Percentiles rank a stretch among this genome's conserved stretches.
phyloP scores from a whole-genome alignment of 2,888 invertebrate genomes.

The Aplocera efformata region DNA sequence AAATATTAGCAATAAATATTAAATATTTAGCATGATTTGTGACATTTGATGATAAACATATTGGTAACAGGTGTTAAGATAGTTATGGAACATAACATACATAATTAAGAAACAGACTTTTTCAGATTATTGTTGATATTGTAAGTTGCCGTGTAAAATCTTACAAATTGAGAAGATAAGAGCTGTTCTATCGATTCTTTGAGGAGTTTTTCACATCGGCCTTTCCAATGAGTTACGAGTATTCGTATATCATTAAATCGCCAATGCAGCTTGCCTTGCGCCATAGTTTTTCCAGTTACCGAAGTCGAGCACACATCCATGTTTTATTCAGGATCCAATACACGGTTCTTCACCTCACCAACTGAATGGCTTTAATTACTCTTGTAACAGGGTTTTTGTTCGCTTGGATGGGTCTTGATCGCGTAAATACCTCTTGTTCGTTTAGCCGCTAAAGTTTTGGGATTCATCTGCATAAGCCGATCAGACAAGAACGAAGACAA shows the following conservation, averaged over 20 bases:
- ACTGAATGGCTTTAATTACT: constrained; percentile 57
- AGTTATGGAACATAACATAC: too few relatives aligned
- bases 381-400: constrained; percentile 41
- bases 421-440: constrained; percentile 8
- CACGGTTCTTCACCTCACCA: constrained; percentile 46
- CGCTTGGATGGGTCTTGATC: constrained; percentile 16
- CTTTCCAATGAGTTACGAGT: too few relatives aligned
- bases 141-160: too few relatives aligned
- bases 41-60: too few relatives aligned
- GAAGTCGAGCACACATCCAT: constrained; percentile 48
- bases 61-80: too few relatives aligned
- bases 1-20: too few relatives aligned
- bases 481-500: constrained; percentile 6
- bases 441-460: constrained; percentile 19
- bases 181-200: too few relatives aligned
- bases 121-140: too few relatives aligned
- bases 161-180: too few relatives aligned
- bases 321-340: constrained; percentile 58
- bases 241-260: constrained; percentile 8
- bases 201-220: too few relatives aligned
- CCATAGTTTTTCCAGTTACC: constrained; percentile 32
- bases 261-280: constrained; percentile 20
- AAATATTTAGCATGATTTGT: too few relatives aligned
- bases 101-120: too few relatives aligned
- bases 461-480: constrained; percentile 19